phyloP scores from a whole-genome alignment of 2,797 vertebrate genomes.

The Sylvia borin region DNA sequence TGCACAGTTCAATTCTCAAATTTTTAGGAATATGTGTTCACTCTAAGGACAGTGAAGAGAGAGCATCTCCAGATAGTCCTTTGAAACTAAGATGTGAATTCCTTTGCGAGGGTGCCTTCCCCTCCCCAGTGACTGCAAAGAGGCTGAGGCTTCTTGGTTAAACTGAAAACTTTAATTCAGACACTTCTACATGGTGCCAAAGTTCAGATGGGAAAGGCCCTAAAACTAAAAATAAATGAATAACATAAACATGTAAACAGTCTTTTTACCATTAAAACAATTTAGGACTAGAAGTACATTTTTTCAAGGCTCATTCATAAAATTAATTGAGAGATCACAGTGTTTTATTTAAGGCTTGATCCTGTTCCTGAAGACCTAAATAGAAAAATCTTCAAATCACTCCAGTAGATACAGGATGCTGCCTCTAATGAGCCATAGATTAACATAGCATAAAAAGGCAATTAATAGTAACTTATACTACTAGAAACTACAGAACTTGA shows the following conservation, averaged over 20 bases:
- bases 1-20: not conserved
- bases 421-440: not conserved
- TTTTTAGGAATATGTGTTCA: not conserved
- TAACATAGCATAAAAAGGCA: not conserved
- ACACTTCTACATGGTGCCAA: accelerated
- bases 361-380: not conserved
- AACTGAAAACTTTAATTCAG: not conserved
- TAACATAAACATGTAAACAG: not conserved
- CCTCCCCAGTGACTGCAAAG: not conserved
- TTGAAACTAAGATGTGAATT: not conserved
- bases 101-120: not conserved
- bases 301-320: not conserved
- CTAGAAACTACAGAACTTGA: not conserved
- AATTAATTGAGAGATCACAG: not conserved
- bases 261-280: not conserved
- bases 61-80: not conserved
- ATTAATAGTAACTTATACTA: not conserved
- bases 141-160: not conserved
- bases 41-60: not conserved
- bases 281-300: not conserved
- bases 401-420: not conserved
- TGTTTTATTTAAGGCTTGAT: not conserved
- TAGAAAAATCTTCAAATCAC: not conserved
- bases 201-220: not conserved
- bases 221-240: not conserved